Conservation (phyloP, 1,140 invertebrate genomes). For the Samia ricini region DNA sequence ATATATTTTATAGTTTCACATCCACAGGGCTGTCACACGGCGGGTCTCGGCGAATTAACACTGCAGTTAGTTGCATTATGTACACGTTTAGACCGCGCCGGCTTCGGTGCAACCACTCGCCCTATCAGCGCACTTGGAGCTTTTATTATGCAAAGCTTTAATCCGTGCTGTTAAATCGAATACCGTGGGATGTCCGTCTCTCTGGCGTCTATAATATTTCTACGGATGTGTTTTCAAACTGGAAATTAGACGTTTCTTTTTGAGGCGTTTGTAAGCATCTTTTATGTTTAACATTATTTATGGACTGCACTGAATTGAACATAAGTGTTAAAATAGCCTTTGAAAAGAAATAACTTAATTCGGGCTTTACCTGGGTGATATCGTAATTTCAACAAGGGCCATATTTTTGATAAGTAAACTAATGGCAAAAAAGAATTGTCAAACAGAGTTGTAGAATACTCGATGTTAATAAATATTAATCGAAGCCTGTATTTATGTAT, state of each 20-base stretch:
- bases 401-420: no score
- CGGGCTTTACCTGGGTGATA: no score
- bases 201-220: not conserved
- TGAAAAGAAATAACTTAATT: no score
- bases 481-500: no score
- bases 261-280: not conserved
- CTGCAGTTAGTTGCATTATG: constrained; percentile 34
- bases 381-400: no score
- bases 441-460: no score
- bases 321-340: no score
- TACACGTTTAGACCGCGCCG: constrained; percentile 30
- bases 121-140: not conserved
- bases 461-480: no score
- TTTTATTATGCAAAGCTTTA: not conserved
- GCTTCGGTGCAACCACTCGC: not conserved
- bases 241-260: not conserved
- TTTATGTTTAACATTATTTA: no score
- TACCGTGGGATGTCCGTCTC: not conserved
- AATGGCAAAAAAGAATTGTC: no score
- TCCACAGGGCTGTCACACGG: constrained; percentile 54
- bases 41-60: constrained; percentile 61
- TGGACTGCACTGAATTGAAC: no score
- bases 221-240: not conserved
- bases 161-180: not conserved
- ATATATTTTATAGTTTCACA: constrained; percentile 53